Conservation (phyloP, 2,113 vertebrate species). For the Ceuthmochares aereus region DNA sequence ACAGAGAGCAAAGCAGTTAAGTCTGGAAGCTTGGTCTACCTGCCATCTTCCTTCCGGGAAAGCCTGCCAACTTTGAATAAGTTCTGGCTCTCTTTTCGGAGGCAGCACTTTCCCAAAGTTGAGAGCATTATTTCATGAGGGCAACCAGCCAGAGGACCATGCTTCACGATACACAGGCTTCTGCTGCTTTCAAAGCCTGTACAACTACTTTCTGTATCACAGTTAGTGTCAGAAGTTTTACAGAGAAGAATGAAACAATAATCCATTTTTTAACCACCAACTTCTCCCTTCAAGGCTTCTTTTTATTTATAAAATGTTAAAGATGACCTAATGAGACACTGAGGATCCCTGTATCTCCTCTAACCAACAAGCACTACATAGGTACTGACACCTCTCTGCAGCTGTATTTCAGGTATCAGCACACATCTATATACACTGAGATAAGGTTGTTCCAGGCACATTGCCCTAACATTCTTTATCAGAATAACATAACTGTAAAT, state of each 20-base stretch:
- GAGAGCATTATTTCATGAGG: not conserved
- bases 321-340: not conserved
- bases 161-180: not conserved
- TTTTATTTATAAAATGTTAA: not conserved
- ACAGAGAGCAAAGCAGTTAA: not conserved
- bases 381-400: not conserved
- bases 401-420: not conserved
- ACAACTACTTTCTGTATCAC: not conserved
- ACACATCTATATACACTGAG: not conserved
- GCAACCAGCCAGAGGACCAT: not conserved
- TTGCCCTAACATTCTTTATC: not conserved
- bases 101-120: not conserved
- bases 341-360: not conserved
- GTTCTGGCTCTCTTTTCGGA: not conserved
- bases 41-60: not conserved
- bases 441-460: not conserved
- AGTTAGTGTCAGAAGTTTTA: not conserved
- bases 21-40: not conserved
- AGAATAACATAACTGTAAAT: not conserved
- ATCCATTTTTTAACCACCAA: not conserved
- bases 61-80: not conserved
- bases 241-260: not conserved
- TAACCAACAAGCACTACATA: not conserved
- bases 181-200: not conserved
- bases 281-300: not conserved